Percentiles rank a stretch among this genome's conserved stretches.
phyloP scores from a whole-genome alignment of 2,113 vertebrate genomes.

The Passer domesticus region DNA sequence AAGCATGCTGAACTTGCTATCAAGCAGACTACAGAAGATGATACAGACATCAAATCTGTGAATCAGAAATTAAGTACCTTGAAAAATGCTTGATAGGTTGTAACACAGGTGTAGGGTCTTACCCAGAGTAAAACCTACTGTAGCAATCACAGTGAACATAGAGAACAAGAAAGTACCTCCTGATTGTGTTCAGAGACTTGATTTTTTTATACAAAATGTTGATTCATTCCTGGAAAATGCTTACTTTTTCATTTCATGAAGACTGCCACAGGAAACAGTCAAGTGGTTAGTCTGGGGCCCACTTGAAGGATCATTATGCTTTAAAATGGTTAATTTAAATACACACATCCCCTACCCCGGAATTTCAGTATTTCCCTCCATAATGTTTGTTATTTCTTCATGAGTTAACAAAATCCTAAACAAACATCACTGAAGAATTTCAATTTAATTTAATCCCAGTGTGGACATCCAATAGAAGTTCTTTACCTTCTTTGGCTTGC shows the following conservation, averaged over 20 bases:
- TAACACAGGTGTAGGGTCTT: neutral
- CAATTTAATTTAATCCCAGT: neutral
- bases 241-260: neutral
- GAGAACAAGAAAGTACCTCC: neutral
- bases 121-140: neutral
- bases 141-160: neutral
- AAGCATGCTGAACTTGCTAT: neutral
- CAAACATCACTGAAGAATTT: neutral
- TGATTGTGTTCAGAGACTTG: neutral
- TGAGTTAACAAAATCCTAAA: neutral
- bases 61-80: slow-evolving; percentile 27
- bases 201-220: neutral
- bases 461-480: neutral
- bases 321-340: neutral
- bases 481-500: neutral
- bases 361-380: neutral
- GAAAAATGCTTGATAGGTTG: neutral
- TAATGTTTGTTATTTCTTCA: neutral
- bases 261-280: neutral
- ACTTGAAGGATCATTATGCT: neutral
- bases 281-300: neutral
- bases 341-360: fast-evolving
- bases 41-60: neutral
- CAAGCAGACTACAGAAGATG: neutral
- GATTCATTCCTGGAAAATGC: neutral